Base-by-base conservation (phyloP, 2,113 vertebrate species). In the Prunella himalayana region DNA sequence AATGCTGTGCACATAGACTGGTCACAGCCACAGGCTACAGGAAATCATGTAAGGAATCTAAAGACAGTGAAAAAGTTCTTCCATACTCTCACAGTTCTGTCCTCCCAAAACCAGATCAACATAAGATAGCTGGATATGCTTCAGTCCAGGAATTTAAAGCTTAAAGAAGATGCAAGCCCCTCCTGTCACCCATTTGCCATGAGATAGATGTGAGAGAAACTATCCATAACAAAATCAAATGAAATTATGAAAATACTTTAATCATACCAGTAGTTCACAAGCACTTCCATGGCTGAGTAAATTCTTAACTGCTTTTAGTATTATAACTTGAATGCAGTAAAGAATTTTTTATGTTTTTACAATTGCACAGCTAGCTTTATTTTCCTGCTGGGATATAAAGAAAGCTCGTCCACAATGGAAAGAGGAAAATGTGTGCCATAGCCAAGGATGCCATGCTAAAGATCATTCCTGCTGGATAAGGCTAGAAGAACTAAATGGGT, bases 1-100 rank as follows among this genome's bases (percentile, higher is more conserved):
- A 63, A 1, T 18, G 30, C 39, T 47, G 44, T 14, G 27, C 5
- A 17, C 6, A 10, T 3, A 70, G 19, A 72, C 13, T 0, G 1
- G 25, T 56, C 39, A 82, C 23, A 51, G 44, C 15, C 53, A 60
- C 2, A 24, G 31, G 20, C 53, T 76, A 25, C 21, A 42, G 19
- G 27, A 64, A 86, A 79, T 42, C 20, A 56, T 4, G 30, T 51
- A 31, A 61, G 56, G 11, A 44, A 57, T n/a, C n/a, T 49, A n/a
- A 63, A 77, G 44, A 72, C 19, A 76, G n/a, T 13, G 31, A 56
- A 61, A 69, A 68, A 1, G 0, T 17, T 71, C 27, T 39, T 71
- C 51, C 33, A 64, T 51, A 56, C 8, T 76, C 25, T 82, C 63
- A 68, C 7, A 21, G 13, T 76, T 63, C 76, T 39, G 60, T 16